Percentiles rank a stretch among this genome's conserved stretches.
Conservation (phyloP, 1,140 invertebrate species). For the Macrocentrus cingulum region DNA sequence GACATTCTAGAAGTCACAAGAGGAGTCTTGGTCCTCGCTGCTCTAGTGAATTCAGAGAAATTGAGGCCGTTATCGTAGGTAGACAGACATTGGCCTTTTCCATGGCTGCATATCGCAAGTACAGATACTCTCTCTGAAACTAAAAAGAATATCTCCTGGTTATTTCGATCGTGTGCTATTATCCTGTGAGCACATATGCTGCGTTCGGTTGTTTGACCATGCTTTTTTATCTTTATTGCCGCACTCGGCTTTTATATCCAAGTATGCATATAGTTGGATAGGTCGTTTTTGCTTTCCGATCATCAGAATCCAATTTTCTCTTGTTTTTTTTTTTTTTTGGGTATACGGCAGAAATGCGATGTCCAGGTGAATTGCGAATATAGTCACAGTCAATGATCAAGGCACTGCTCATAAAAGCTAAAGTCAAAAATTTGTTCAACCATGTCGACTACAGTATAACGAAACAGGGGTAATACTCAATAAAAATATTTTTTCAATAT, state of each 20-base stretch:
- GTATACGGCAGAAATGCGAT: not conserved
- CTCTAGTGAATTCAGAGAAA: conserved; percentile 11
- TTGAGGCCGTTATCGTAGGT: conserved; percentile 15
- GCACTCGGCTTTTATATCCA: too few species aligned
- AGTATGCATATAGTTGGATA: not conserved
- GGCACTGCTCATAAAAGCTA: too few species aligned
- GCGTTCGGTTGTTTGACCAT: not conserved
- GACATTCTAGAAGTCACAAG: too few species aligned
- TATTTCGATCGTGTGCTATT: conserved; percentile 2
- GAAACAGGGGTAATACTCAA: too few species aligned
- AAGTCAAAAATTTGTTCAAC: too few species aligned
- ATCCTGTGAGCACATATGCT: too few species aligned
- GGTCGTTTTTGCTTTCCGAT: not conserved
- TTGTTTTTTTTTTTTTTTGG: not conserved
- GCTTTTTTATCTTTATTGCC: too few species aligned
- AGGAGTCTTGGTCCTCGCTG: conserved; percentile 1
- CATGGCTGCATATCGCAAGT: not conserved
- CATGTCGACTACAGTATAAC: too few species aligned
- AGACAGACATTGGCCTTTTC: conserved; percentile 17
- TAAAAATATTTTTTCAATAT: too few species aligned
- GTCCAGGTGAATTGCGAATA: not conserved
- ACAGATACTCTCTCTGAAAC: not conserved
- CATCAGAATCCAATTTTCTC: conserved; percentile 17
- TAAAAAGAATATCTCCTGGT: conserved; percentile 1
- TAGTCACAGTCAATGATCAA: not conserved